Percentiles rank a stretch among this genome's conserved stretches.
Evolutionary conservation across 2,888 invertebrate genomes (phyloP).

Genomic region (Thecocarcelia acutangulata): DNA sequence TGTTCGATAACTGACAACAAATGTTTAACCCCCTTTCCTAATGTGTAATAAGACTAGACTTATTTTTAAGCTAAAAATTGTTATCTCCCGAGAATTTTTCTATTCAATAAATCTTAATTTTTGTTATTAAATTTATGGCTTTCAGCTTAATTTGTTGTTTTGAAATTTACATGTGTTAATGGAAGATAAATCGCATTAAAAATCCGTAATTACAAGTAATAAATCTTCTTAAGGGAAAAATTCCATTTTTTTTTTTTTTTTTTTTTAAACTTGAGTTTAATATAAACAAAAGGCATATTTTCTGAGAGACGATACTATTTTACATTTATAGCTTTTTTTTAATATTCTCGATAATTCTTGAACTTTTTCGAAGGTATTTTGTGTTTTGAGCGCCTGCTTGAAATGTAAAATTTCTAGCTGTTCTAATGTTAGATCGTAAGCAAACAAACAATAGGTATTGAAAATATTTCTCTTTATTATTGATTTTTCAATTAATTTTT

Average conservation of each 20-base stretch:
- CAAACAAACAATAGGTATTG: too few relatives aligned
- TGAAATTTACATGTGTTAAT: slow-evolving; percentile 30
- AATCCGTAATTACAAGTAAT: slow-evolving; percentile 33
- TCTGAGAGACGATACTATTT: too few relatives aligned
- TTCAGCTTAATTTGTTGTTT: slow-evolving; percentile 21
- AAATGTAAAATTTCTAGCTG: too few relatives aligned
- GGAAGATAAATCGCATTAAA: slow-evolving; percentile 21
- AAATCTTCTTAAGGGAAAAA: slow-evolving; percentile 1
- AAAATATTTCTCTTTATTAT: too few relatives aligned
- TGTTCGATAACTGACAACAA: too few relatives aligned
- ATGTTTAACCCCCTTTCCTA: not conserved
- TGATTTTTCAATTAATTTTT: slow-evolving; percentile 19
- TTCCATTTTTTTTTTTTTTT: not conserved
- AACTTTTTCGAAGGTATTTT: too few relatives aligned
- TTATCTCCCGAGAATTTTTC: not conserved
- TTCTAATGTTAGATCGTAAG: too few relatives aligned
- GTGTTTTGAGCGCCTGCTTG: too few relatives aligned
- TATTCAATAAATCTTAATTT: slow-evolving; percentile 12
- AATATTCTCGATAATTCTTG: not conserved
- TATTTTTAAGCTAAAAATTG: not conserved
- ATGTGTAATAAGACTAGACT: not conserved
- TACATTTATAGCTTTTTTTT: not conserved
- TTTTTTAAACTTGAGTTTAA: too few relatives aligned
- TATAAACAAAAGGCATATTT: too few relatives aligned
- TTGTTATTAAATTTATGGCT: slow-evolving; percentile 20